These are phyloP conservation scores for Mesitornis unicolor DNA, from an alignment of 2,113 vertebrate species.

Conservation along the genomic window DNA sequence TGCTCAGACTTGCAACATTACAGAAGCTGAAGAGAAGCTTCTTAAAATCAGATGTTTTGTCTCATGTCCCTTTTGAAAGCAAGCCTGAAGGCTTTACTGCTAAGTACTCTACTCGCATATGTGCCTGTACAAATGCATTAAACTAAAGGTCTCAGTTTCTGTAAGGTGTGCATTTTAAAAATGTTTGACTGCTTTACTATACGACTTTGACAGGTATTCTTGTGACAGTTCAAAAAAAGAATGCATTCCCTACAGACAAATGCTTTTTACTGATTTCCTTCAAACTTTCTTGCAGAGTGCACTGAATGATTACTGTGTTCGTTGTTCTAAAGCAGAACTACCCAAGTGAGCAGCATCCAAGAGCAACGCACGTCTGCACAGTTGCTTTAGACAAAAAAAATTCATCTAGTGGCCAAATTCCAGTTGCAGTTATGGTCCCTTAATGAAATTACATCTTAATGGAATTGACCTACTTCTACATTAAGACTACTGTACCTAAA, in stretches of 20 bases:
- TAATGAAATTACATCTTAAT: constrained; percentile 66
- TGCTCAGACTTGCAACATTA: background rate
- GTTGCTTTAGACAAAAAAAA: background rate
- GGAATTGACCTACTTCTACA: constrained; percentile 55
- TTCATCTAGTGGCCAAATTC: background rate
- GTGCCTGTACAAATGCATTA: background rate
- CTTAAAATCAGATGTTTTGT: background rate
- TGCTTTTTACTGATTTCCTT: background rate
- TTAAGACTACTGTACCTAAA: constrained; percentile 60
- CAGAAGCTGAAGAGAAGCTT: background rate
- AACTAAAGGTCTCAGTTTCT: background rate
- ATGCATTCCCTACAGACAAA: background rate
- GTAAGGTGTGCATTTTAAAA: background rate
- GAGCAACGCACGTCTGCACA: background rate
- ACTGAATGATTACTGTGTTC: background rate
- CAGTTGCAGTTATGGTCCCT: background rate
- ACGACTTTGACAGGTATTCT: background rate
- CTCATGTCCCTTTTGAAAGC: background rate
- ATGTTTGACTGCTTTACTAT: background rate
- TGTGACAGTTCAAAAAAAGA: background rate
- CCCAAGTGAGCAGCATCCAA: background rate
- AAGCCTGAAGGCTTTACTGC: background rate
- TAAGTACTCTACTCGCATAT: background rate
- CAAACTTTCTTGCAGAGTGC: background rate
- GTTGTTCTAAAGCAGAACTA: background rate